Evolutionary conservation across 2,888 invertebrate genomes (phyloP).

Genomic region (Aleiodes testaceus): DNA sequence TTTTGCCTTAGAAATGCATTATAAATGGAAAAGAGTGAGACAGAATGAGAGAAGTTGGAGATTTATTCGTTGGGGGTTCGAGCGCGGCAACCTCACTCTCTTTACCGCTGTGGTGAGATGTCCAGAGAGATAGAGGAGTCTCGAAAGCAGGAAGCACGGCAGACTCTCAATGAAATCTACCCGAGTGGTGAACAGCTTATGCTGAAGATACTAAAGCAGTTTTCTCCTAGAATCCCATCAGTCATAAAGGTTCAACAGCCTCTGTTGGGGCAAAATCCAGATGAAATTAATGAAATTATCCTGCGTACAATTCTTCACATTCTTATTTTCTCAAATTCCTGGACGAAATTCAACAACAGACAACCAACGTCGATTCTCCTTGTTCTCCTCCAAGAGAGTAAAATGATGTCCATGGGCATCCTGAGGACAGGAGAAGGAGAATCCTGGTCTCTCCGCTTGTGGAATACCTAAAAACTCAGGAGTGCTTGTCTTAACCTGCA

Average conservation of each 20-base stretch:
- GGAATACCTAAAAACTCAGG: conserved; percentile 26
- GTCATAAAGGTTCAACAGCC: conserved; percentile 26
- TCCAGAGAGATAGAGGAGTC: conserved; percentile 64
- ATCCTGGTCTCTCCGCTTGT: background rate
- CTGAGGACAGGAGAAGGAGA: conserved; percentile 18
- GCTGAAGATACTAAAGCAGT: conserved; percentile 24
- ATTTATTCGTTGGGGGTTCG: conserved; percentile 49
- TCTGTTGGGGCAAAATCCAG: background rate
- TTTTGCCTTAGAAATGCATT: conserved; percentile 16
- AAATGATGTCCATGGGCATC: conserved; percentile 15
- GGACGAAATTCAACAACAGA: background rate
- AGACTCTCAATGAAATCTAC: conserved; percentile 66
- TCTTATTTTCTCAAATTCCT: background rate
- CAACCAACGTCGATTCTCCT: conserved; percentile 12
- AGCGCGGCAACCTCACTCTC: conserved; percentile 47
- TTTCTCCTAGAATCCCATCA: background rate
- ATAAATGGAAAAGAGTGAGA: conserved; percentile 31
- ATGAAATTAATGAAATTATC: background rate
- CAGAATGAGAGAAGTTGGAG: conserved; percentile 36
- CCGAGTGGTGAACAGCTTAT: conserved; percentile 45
- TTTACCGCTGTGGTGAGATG: conserved; percentile 61
- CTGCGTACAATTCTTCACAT: background rate
- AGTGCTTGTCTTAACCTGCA: conserved; percentile 16
- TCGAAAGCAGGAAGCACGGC: conserved; percentile 66
- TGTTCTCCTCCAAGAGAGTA: conserved; percentile 12